These are phyloP conservation scores for Gymnoscopelus braueri DNA, from an alignment of 2,797 vertebrate genomes.

Conservation along the genomic window DNA sequence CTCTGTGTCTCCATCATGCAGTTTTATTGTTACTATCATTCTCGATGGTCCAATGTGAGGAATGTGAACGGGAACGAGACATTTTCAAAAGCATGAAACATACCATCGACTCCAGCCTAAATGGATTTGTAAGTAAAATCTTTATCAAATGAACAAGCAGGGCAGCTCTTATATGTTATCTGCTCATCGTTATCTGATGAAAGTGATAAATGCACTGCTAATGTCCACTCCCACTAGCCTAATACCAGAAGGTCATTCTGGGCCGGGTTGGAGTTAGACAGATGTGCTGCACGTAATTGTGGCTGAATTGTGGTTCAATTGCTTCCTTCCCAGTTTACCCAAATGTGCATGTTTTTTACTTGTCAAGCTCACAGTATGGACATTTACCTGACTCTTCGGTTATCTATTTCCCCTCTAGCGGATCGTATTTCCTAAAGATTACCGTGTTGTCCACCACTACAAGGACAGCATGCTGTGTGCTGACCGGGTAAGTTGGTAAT, in stretches of 20 bases:
- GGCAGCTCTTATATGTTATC: no score
- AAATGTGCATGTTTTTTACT: background rate
- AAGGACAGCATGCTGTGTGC: constrained; percentile 74
- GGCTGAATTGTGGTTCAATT: background rate
- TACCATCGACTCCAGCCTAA: constrained; percentile 70
- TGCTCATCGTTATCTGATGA: background rate
- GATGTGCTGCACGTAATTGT: no score
- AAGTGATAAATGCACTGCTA: no score
- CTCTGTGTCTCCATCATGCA: constrained; percentile 43
- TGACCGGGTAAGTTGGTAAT: constrained; percentile 74
- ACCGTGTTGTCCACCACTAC: constrained; percentile 77
- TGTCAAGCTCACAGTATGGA: background rate
- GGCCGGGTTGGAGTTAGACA: no score
- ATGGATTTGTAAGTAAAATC: constrained; percentile 80
- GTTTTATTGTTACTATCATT: constrained; percentile 81
- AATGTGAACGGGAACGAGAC: constrained; percentile 70
- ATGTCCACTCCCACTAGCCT: no score
- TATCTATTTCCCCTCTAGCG: constrained; percentile 58
- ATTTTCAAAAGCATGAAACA: constrained; percentile 71
- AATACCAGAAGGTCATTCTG: background rate
- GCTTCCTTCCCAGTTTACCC: constrained; percentile 2
- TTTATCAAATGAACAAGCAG: background rate
- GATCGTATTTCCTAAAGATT: constrained; percentile 82
- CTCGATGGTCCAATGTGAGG: constrained; percentile 77
- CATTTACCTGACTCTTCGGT: background rate